Evolutionary conservation across 2,797 vertebrate species (phyloP), one percentile per base, ranked within the genome.

Genomic region (Eremophila alpestris): DNA sequence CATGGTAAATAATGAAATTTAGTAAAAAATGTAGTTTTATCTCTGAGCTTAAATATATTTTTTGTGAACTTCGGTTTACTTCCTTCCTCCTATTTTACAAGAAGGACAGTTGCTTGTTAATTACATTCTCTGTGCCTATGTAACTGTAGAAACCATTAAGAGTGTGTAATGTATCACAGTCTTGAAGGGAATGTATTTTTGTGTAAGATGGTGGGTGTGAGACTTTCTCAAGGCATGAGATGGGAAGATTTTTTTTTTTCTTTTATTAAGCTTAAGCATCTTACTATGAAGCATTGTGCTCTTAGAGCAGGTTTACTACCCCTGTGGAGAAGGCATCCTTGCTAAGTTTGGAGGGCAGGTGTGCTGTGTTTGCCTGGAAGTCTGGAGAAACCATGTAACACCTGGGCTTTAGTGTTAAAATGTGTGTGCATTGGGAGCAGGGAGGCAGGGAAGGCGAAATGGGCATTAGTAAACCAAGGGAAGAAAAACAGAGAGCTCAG

Each of bases 401-500:
- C 41, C 63, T 45, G 59, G 59, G 80, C 26, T 90, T 90, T 76
- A 79, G 79, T 2, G 0, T 85, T 89, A 89, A 78, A 93, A 88
- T 7, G 26, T 63, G 68, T 38, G 43, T 86, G 62, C 9, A 1
- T 10, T 46, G 65, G 82, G 74, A 94, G 32, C 17, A 19, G 73
- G 62, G 85, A 90, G 84, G 82, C 22, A 2, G 68, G 46, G 82
- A 94, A 81, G 68, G 83, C 21, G 14, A 90, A 94, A 81, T 76
- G 91, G 94, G 55, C 90, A 95, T 93, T 94, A 48, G 87, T 78
- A 90, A 93, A 88, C 3, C 59, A 81, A 85, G 51, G 51, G 83
- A 91, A 88, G 58, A 69, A 94, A 95, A 96, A 83, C 40, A 94
- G 68, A 91, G 73, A 94, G 91, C 94, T 94, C 84, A 51, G 60